phyloP scores from a whole-genome alignment of 1,140 invertebrate genomes.

The Chrysoperla carnea region DNA sequence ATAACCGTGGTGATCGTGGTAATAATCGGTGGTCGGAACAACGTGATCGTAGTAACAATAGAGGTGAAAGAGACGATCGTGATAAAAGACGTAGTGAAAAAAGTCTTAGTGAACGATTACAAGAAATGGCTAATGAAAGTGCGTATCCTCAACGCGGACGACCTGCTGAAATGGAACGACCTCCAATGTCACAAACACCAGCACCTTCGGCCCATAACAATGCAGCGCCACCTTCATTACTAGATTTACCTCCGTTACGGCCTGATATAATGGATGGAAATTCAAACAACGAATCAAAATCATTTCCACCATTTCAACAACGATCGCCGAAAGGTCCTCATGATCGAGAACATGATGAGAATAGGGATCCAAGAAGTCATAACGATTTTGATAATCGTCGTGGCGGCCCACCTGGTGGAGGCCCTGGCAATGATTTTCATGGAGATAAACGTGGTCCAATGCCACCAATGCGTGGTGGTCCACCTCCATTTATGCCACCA shows the following conservation, averaged over 20 bases:
- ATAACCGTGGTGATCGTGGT: slow-evolving; percentile 9
- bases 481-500: neutral
- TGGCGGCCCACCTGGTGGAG: neutral
- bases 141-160: slow-evolving; percentile 1
- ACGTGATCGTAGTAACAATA: slow-evolving; percentile 16
- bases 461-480: neutral
- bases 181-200: neutral
- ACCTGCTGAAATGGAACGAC: slow-evolving; percentile 2
- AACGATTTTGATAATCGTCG: neutral
- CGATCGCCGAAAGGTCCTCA: no score
- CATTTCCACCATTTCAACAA: neutral
- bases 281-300: neutral
- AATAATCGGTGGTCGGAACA: slow-evolving; percentile 14
- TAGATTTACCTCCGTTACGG: slow-evolving; percentile 1
- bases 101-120: slow-evolving; percentile 16
- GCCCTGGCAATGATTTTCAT: neutral
- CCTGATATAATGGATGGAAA: slow-evolving; percentile 1
- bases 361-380: neutral
- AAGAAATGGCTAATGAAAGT: slow-evolving; percentile 17
- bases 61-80: slow-evolving; percentile 8
- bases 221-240: slow-evolving; percentile 4
- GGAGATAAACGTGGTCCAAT: neutral
- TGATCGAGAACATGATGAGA: no score
- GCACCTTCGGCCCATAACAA: neutral
- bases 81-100: slow-evolving; percentile 10